These are phyloP conservation scores for Anguilla japonica DNA, from an alignment of 2,113 vertebrate genomes.

Conservation along the genomic window DNA sequence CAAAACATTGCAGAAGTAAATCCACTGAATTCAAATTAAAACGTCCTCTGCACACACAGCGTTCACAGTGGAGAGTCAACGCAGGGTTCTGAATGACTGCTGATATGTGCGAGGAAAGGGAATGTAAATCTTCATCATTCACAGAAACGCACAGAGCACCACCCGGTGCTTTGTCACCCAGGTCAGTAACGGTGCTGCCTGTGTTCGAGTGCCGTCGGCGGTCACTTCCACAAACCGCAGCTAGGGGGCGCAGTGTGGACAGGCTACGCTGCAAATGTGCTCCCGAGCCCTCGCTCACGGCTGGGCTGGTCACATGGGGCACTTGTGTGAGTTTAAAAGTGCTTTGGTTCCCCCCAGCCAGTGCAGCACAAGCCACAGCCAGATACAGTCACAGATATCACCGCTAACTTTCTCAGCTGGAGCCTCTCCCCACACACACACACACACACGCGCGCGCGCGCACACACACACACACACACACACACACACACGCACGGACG, in stretches of 20 bases:
- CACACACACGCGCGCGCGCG: constrained; percentile 36
- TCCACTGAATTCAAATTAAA: not conserved
- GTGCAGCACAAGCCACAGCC: constrained; percentile 71
- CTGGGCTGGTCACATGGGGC: constrained; percentile 79
- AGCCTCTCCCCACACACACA: constrained; percentile 30
- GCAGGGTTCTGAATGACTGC: not conserved
- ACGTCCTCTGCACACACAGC: not conserved
- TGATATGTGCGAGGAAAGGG: not conserved
- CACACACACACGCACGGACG: constrained; percentile 43
- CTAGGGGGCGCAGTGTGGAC: constrained; percentile 77
- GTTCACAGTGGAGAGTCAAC: not conserved
- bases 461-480: constrained; percentile 38
- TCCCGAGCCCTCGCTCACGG: constrained; percentile 64
- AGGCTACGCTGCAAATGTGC: constrained; percentile 64
- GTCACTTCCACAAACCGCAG: constrained; percentile 67
- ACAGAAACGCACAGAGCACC: not conserved
- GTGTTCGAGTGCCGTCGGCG: constrained; percentile 35
- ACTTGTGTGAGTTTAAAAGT: constrained; percentile 78
- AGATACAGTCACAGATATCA: constrained; percentile 53
- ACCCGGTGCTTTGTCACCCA: not conserved
- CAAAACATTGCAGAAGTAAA: not conserved
- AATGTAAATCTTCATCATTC: not conserved
- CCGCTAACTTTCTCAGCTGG: constrained; percentile 25
- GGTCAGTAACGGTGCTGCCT: not conserved
- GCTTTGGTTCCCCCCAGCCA: constrained; percentile 69